Evolutionary conservation across 2,888 invertebrate genomes (phyloP).

Genomic region (Eubasilissa splendida): DNA sequence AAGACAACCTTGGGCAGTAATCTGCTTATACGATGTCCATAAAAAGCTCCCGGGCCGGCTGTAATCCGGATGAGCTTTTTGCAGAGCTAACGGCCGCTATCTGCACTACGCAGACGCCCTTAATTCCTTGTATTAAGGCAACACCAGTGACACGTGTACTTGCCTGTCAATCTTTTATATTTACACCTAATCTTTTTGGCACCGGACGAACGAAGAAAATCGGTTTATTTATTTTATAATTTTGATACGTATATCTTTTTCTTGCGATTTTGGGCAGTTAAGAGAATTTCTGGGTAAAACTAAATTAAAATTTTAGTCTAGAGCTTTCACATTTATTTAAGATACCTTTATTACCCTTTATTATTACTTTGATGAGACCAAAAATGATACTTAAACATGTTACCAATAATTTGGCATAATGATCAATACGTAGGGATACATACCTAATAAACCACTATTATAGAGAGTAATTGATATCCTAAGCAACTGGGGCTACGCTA

Average conservation of each 20-base stretch:
- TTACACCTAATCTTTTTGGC: neutral
- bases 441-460: no score
- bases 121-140: constrained; percentile 27
- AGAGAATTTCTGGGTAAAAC: no score
- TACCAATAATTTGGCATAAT: no score
- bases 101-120: constrained; percentile 26
- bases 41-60: constrained; percentile 44
- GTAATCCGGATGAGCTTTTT: constrained; percentile 41
- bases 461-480: no score
- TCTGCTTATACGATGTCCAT: constrained; percentile 56
- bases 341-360: no score
- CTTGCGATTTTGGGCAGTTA: no score
- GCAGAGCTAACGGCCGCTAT: constrained; percentile 35
- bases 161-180: constrained; percentile 15
- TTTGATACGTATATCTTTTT: no score
- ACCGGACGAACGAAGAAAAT: neutral
- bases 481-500: no score
- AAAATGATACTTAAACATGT: no score
- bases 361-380: no score
- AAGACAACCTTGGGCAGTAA: constrained; percentile 53
- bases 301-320: neutral
- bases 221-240: neutral
- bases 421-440: no score
- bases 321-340: no score
- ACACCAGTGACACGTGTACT: constrained; percentile 22